These are phyloP conservation scores for Drosophila pachea DNA, from an alignment of 1,140 invertebrate species.

Conservation along the genomic window DNA sequence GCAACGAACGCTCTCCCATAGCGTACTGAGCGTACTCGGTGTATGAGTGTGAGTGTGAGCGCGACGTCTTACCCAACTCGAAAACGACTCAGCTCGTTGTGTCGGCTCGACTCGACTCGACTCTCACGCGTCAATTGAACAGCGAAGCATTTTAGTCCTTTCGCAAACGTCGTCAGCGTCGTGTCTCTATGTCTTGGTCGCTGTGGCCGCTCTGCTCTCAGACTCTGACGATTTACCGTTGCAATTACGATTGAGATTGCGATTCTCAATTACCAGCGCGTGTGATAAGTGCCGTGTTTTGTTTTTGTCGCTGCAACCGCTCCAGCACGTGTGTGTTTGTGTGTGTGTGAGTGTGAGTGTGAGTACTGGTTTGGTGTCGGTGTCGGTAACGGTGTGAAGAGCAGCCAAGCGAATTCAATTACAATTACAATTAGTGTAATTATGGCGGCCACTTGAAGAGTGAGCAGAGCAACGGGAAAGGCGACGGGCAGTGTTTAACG, in stretches of 20 bases:
- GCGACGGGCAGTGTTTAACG: conserved; percentile 24
- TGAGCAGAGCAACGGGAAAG: conserved; percentile 32
- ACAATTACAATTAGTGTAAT: conserved; percentile 67
- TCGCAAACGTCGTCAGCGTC: conserved; percentile 72
- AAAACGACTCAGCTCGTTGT: conserved; percentile 15
- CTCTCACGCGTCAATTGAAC: conserved; percentile 50
- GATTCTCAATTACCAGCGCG: conserved; percentile 46
- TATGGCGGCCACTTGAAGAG: conserved; percentile 61
- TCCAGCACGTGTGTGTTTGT: conserved; percentile 38
- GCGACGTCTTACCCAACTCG: conserved; percentile 65
- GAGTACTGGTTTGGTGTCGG: conserved; percentile 8
- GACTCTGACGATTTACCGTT: conserved; percentile 48
- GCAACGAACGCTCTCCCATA: conserved; percentile 44
- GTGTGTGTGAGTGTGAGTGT: conserved; percentile 7
- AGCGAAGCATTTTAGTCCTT: conserved; percentile 66
- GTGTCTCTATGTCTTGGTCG: conserved; percentile 57
- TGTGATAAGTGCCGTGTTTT: conserved; percentile 49
- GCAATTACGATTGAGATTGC: conserved; percentile 38
- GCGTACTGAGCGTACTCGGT: conserved; percentile 25
- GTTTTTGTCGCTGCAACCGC: conserved; percentile 26
- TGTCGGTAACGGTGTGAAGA: conserved; percentile 27
- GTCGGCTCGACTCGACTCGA: conserved; percentile 19
- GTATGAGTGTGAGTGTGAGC: conserved; percentile 42
- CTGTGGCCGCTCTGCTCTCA: conserved; percentile 26
- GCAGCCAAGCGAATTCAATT: conserved; percentile 70